Conservation (phyloP, 2,113 vertebrate species). For the Murina feae region DNA sequence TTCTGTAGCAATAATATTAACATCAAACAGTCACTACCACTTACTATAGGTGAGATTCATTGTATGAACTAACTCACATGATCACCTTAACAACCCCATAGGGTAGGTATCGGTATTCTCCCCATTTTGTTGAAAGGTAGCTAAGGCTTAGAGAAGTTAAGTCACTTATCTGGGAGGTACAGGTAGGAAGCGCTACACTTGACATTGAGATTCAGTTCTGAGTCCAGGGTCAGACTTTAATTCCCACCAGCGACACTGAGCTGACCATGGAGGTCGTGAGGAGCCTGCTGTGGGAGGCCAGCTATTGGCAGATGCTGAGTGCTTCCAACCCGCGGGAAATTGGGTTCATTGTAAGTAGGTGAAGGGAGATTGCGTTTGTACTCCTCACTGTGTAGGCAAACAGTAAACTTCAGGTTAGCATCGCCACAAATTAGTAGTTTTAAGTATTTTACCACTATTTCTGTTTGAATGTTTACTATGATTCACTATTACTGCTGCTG, state of each 20-base stretch:
- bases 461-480: background rate
- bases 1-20: background rate
- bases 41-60: background rate
- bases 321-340: background rate
- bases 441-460: background rate
- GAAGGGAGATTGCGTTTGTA: background rate
- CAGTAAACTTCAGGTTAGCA: background rate
- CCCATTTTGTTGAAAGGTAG: background rate
- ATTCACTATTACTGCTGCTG: background rate
- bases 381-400: background rate
- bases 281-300: background rate
- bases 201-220: background rate
- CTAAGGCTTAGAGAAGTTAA: background rate
- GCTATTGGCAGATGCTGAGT: background rate
- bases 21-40: background rate
- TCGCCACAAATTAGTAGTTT: background rate
- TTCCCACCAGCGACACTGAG: background rate
- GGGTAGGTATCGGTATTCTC: background rate
- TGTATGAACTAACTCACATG: background rate
- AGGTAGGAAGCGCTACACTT: background rate
- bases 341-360: background rate
- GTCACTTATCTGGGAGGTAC: background rate
- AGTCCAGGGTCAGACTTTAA: background rate
- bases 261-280: background rate
- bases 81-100: background rate